Conservation (phyloP, 2,113 vertebrate species). For the Coturnix japonica region DNA sequence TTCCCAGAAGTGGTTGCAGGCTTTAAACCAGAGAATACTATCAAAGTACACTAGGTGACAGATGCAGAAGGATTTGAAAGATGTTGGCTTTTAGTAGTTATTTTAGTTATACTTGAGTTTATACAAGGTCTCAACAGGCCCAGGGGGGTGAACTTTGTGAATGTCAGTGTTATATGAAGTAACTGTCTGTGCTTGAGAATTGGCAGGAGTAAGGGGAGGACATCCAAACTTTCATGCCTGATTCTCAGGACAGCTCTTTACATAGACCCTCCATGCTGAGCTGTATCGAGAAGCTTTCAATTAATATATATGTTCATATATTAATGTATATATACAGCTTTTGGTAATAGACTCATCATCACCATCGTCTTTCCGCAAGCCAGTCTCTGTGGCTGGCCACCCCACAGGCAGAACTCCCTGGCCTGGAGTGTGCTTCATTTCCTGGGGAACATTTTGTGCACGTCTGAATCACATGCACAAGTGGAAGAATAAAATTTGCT, state of each 20-base stretch:
- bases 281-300: not conserved
- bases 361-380: not conserved
- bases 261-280: not conserved
- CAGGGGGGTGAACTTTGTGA: not conserved
- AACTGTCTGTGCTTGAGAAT: not conserved
- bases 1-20: not conserved
- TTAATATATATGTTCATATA: not conserved
- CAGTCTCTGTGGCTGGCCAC: not conserved
- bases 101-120: not conserved
- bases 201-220: not conserved
- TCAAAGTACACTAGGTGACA: not conserved
- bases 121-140: not conserved
- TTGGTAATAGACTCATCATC: not conserved
- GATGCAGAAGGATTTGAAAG: not conserved
- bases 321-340: not conserved
- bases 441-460: not conserved
- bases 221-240: not conserved
- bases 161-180: not conserved
- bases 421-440: not conserved
- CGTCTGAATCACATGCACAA: not conserved
- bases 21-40: not conserved
- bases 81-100: not conserved
- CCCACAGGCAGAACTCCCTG: not conserved
- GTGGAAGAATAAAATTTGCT: constrained; percentile 6
- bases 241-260: not conserved